Evolutionary conservation across 2,113 vertebrate genomes (phyloP).

Genomic region (Dascyllus trimaculatus): DNA sequence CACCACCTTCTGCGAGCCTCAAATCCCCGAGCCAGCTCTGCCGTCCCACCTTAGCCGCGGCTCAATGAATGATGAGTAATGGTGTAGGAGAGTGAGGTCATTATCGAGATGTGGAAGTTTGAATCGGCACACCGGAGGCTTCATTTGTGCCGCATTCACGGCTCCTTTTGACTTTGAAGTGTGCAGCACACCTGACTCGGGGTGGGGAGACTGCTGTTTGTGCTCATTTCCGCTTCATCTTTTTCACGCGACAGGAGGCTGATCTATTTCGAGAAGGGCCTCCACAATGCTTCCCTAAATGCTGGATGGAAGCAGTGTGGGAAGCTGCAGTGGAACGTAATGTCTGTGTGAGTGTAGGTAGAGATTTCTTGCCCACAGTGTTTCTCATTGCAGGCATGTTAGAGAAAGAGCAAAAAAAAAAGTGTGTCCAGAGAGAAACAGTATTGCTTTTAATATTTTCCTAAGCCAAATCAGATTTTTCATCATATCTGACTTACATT

Average conservation of each 20-base stretch:
- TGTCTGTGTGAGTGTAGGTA: conserved; percentile 10
- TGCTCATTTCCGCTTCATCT: conserved; percentile 61
- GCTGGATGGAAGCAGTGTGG: conserved; percentile 26
- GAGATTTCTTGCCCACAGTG: conserved; percentile 13
- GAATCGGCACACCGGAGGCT: conserved; percentile 67
- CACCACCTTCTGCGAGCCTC: conserved; percentile 53
- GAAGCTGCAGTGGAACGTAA: conserved; percentile 25
- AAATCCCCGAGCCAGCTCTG: conserved; percentile 26
- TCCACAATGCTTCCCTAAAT: conserved; percentile 42
- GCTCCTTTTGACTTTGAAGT: conserved; percentile 78
- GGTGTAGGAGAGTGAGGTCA: conserved; percentile 64
- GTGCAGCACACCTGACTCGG: conserved; percentile 77
- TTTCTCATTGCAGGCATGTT: background rate
- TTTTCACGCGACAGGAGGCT: conserved; percentile 53
- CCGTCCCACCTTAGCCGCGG: conserved; percentile 48
- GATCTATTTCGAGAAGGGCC: conserved; percentile 60
- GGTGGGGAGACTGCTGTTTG: conserved; percentile 44
- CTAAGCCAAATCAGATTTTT: background rate
- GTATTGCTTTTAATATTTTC: background rate
- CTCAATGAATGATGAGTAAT: conserved; percentile 71
- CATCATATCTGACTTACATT: too few relatives aligned
- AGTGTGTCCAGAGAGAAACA: background rate
- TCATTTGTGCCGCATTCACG: conserved; percentile 72
- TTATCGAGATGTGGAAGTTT: conserved; percentile 66
- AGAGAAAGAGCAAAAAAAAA: background rate